Percentiles rank a stretch among this genome's conserved stretches.
These are phyloP conservation scores for Mesoclemmys tuberculata DNA, from an alignment of 2,113 vertebrate species.

Conservation along the genomic window DNA sequence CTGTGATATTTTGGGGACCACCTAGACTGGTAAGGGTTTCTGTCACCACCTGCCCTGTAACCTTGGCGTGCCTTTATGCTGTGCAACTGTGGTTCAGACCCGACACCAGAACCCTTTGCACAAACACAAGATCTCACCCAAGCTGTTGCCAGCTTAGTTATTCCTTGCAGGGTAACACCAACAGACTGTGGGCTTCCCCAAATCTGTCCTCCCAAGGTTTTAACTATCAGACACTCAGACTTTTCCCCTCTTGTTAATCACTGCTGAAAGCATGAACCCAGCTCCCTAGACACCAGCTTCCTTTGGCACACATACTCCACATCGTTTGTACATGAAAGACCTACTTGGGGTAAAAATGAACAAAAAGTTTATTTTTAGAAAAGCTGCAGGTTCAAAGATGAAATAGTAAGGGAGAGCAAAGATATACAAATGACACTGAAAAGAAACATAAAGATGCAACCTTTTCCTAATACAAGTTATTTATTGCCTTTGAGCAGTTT, in stretches of 20 bases:
- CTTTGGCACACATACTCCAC: background rate
- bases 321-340: background rate
- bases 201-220: background rate
- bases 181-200: background rate
- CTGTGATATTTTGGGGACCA: too few relatives aligned
- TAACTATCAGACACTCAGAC: background rate
- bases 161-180: background rate
- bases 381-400: background rate
- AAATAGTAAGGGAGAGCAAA: background rate
- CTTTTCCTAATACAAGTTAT: background rate
- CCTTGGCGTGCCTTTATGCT: background rate
- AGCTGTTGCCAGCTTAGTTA: background rate
- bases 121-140: background rate
- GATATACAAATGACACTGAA: background rate
- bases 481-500: background rate
- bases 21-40: too few relatives aligned
- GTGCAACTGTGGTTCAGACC: background rate
- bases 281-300: background rate
- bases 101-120: too few relatives aligned
- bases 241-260: background rate
- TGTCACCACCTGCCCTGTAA: background rate
- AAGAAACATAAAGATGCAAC: background rate
- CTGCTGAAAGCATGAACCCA: background rate
- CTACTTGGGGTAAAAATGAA: background rate
- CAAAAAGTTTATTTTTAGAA: background rate